Evolutionary conservation across 2,888 invertebrate genomes (phyloP).

Genomic region (Odontocerum albicorne): DNA sequence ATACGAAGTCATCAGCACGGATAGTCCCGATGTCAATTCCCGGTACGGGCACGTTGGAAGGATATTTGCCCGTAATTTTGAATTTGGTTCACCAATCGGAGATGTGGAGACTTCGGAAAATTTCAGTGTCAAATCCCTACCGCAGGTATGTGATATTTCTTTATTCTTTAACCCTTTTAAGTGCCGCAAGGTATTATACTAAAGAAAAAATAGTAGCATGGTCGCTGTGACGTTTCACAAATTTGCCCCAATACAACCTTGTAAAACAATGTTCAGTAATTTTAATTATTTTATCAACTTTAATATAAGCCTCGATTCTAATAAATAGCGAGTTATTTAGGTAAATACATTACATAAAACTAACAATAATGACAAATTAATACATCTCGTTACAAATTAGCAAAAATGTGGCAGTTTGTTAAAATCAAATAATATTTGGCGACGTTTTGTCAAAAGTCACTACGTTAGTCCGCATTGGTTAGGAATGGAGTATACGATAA

Average conservation of each 20-base stretch:
- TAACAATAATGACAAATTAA: too few species aligned
- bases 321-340: too few species aligned
- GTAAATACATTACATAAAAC: too few species aligned
- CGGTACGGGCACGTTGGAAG: constrained; percentile 3
- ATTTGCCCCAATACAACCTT: not conserved
- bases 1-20: constrained; percentile 56
- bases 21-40: constrained; percentile 49
- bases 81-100: constrained; percentile 52
- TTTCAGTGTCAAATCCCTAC: constrained; percentile 11
- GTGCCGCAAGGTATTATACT: not conserved
- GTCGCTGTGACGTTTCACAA: not conserved
- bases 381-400: too few species aligned
- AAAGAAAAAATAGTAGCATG: not conserved
- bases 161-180: not conserved
- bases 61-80: constrained; percentile 43
- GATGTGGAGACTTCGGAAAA: constrained; percentile 53
- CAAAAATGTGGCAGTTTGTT: too few species aligned
- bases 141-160: not conserved
- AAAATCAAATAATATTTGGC: too few species aligned
- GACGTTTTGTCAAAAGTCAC: too few species aligned
- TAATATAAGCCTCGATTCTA: too few species aligned
- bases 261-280: too few species aligned
- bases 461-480: too few species aligned
- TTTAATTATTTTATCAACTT: too few species aligned
- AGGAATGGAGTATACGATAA: too few species aligned